These are phyloP conservation scores for Muscicapa comitata DNA, from an alignment of 2,797 vertebrate species.

Conservation along the genomic window DNA sequence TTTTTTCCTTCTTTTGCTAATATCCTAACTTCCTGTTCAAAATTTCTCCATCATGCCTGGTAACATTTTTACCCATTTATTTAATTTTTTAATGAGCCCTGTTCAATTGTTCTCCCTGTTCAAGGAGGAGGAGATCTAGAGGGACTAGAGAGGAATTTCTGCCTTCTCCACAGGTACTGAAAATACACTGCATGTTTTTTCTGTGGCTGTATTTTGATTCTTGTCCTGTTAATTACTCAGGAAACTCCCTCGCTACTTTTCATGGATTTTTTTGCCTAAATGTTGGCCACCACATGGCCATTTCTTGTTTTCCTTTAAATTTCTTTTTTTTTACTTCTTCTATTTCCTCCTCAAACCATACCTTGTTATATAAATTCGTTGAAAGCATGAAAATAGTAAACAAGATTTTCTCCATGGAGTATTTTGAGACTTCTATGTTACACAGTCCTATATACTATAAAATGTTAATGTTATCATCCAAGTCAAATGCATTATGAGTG, in stretches of 20 bases:
- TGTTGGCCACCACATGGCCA: not conserved
- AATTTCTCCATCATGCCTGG: not conserved
- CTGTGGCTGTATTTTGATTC: not conserved
- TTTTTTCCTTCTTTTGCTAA: not conserved
- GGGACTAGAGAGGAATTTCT: not conserved
- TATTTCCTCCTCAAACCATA: not conserved
- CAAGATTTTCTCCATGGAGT: not conserved
- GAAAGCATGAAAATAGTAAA: not conserved
- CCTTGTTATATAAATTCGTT: not conserved
- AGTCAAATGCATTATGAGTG: not conserved
- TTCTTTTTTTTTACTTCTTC: not conserved
- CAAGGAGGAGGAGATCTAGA: not conserved
- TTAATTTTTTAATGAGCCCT: not conserved
- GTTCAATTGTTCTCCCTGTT: not conserved
- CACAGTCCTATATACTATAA: not conserved
- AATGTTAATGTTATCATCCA: not conserved
- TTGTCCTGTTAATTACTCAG: not conserved
- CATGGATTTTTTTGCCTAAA: not conserved
- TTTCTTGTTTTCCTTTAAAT: not conserved
- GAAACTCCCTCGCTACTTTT: not conserved
- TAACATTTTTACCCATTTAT: not conserved
- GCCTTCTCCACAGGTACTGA: not conserved
- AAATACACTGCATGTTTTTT: not conserved
- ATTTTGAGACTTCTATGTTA: not conserved
- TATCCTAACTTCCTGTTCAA: not conserved